Conservation (phyloP, 2,113 vertebrate species). For the Takifugu flavidus region DNA sequence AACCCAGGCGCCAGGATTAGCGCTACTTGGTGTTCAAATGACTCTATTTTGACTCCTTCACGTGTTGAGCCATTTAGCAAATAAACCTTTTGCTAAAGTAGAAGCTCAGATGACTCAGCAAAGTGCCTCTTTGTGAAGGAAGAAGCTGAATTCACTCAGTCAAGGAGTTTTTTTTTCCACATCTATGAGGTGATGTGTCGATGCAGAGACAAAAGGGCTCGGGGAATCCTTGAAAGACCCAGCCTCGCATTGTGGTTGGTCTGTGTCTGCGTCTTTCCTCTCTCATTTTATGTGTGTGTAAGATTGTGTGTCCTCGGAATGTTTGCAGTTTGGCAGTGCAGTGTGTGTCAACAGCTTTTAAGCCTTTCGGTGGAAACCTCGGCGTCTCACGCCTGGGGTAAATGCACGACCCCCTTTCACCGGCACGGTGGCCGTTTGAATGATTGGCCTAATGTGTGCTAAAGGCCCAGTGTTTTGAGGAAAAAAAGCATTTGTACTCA, state of each 20-base stretch:
- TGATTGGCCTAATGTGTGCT: not conserved
- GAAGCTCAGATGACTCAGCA: too few species aligned
- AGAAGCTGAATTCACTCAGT: too few species aligned
- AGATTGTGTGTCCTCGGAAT: constrained; percentile 16
- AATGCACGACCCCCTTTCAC: not conserved
- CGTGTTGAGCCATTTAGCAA: constrained; percentile 9
- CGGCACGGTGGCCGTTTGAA: not conserved
- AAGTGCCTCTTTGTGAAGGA: too few species aligned
- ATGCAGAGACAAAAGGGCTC: too few species aligned
- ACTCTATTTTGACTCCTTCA: constrained; percentile 45
- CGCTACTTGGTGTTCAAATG: constrained; percentile 16
- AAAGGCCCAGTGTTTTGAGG: too few species aligned
- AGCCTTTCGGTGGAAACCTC: constrained; percentile 29
- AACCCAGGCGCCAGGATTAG: constrained; percentile 32
- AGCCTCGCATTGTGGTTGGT: not conserved
- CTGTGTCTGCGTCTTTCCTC: not conserved
- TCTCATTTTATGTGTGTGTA: constrained; percentile 42
- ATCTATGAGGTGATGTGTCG: not conserved
- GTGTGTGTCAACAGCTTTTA: constrained; percentile 21
- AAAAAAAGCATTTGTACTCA: too few species aligned
- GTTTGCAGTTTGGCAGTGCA: constrained; percentile 13
- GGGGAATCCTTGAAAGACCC: too few species aligned
- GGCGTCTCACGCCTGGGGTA: not conserved
- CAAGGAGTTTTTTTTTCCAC: too few species aligned
- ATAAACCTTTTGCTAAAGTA: too few species aligned